Base-by-base conservation (phyloP, 2,888 invertebrate genomes). In the Hypercompe scribonia region DNA sequence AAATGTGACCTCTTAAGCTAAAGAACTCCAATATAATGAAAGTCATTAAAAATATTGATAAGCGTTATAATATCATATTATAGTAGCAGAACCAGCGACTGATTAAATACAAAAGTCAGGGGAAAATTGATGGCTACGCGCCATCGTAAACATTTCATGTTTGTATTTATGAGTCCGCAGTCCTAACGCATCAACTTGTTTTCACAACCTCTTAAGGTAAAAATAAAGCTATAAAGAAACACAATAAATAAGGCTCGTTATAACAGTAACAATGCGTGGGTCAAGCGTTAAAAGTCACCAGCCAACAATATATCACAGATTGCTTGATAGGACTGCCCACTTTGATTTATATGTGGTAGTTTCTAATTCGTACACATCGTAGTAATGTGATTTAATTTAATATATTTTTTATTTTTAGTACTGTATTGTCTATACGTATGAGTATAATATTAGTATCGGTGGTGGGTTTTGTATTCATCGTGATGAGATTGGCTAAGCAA, bases 181-280 rank as follows among this genome's bases (percentile, higher is more conserved):
- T 71, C 36, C 50, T 65, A 46, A 34, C 70, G 36, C 54, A 65
- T 65, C 65, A 46, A 39, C 65, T 71, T 65, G 36, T 71, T 70
- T 70, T 63, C 70, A 70, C 65, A 58, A 36, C 36, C 58, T 71
- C 66, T 71, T 61, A 42, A 42, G 42, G 71, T 73, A 73, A 68
- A 77, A 79, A 79, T 78, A 74, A 75, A 71, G 68, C 74, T 73
- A 80, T 84, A 82, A 81, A 81, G 73, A 84, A 83, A 74, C 78
- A 82, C 88, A 85, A 93, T 92, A 93, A 93, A 93, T 93, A 90
- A 91, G 88, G 77, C 89, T 93, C 90, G 91, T 93, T 93, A 93
- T 88, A 87, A 89, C 87, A 86, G 90, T 90, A 92, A 91, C 90
- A 90, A 92, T 89, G 87, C 86, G 84, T 80, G 82, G 86, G 87